Percentiles rank a stretch among this genome's conserved stretches.
Conservation (phyloP, 37 sponge, comb jelly and placozoan species). For the Diacarnus erythraeanus region DNA sequence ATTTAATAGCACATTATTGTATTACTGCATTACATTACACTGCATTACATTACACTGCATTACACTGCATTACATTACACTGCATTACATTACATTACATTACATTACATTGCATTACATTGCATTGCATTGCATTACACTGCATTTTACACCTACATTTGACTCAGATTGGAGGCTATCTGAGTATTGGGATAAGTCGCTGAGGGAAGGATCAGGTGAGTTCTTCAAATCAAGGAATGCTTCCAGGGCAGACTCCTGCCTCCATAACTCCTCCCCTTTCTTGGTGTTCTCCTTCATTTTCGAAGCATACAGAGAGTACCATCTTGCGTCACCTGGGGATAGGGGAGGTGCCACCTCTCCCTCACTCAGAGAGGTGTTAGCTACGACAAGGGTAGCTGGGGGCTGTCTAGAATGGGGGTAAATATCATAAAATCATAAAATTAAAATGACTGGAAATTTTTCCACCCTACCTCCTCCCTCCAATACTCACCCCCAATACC, state of each 20-base stretch:
- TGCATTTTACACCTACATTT: conserved; percentile 7
- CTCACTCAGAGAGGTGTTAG: conserved; percentile 56
- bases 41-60: no score
- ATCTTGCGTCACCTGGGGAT: conserved; percentile 73
- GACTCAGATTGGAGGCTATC: conserved; percentile 18
- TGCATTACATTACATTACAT: no score
- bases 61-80: no score
- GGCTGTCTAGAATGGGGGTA: not conserved
- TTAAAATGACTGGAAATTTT: not conserved
- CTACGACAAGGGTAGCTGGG: not conserved
- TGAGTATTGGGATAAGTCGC: conserved; percentile 12
- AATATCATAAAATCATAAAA: not conserved
- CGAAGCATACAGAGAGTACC: conserved; percentile 38
- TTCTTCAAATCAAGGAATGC: conserved; percentile 57
- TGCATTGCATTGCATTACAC: no score
- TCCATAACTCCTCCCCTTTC: not conserved
- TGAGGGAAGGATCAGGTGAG: conserved; percentile 1
- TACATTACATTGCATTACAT: no score
- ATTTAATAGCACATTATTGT: no score
- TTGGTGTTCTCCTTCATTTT: conserved; percentile 12
- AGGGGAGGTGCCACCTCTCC: conserved; percentile 74
- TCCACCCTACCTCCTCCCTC: not conserved
- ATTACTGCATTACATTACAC: no score
- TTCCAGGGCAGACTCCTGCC: not conserved
- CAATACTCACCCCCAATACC: not conserved